phyloP scores from a whole-genome alignment of 2,113 vertebrate genomes.

The Cyanoderma ruficeps region DNA sequence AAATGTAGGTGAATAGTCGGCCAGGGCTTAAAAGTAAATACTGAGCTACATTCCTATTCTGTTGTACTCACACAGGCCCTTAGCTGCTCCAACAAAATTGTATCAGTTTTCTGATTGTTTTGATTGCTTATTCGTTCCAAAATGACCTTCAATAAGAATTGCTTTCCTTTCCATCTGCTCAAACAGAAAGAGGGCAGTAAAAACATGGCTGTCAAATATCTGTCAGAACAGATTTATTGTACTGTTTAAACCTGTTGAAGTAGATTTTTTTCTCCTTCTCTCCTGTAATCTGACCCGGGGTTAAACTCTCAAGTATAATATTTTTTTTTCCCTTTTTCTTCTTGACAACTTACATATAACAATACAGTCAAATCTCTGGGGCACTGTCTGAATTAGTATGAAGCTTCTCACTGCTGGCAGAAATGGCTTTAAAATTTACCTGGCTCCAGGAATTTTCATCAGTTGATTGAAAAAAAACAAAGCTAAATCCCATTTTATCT shows the following conservation, averaged over 20 bases:
- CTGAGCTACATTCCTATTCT: not conserved
- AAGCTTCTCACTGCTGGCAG: not conserved
- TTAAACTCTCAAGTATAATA: constrained; percentile 10
- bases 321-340: constrained; percentile 1
- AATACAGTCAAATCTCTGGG: constrained; percentile 32
- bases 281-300: constrained; percentile 49
- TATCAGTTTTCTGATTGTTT: constrained; percentile 25
- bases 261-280: not conserved
- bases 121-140: constrained; percentile 42
- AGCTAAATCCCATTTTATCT: not conserved
- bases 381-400: not conserved
- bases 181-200: constrained; percentile 52
- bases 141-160: constrained; percentile 36
- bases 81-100: not conserved
- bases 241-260: constrained; percentile 43
- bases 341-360: constrained; percentile 38
- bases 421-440: constrained; percentile 4
- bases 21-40: not conserved
- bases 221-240: constrained; percentile 67
- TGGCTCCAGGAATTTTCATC: not conserved
- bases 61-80: not conserved
- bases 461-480: not conserved
- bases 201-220: constrained; percentile 60
- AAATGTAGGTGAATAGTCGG: not conserved
- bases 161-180: constrained; percentile 31